Base-by-base conservation (phyloP, 2,797 vertebrate genomes). In the Sternotherus odoratus region DNA sequence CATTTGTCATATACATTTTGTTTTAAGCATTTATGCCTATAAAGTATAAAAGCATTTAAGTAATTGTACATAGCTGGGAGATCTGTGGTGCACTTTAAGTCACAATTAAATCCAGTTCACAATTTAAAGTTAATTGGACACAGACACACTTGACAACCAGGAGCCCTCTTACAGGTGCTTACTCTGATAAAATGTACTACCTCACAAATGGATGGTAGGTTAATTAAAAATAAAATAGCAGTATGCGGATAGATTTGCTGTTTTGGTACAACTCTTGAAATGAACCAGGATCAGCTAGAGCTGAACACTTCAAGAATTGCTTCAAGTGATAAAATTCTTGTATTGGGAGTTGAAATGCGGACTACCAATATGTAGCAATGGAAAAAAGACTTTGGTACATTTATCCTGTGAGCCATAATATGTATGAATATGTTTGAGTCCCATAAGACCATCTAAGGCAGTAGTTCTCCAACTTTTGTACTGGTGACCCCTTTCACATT, bases 121-220 rank as follows among this genome's bases (percentile, higher is more conserved):
- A 69, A 36, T 75, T 92, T 50, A 83, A 56, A 87, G 10, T 93
- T 91, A 94, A 86, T 36, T 15, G 53, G 30, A 23, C 17, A 46
- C 49, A 48, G 66, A 75, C 24, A 54, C 17, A 2, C 19, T 81
- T 88, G 48, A 39, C 63, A 78, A 50, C 91, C 87, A 8, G n/a
- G 48, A 46, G 8, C 72, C 89, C 53, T 90, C 5, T 72, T 90
- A 26, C 53, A 54, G 63, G 8, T 0, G 0, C 12, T 75, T 94
- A 50, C 9, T 5, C 85, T 57, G n/a, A 83, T 81, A 53, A 63
- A 82, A 78, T 79, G 33, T 36, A 13, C 81, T 90, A 63, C 24
- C 4, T 80, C 84, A 48, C 0, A 78, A 3, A 48, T n/a, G 43
- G 33, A 4, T 36, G 16, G 39, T 78, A 85, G 23, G 5, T 66